Percentiles rank a stretch among this genome's conserved stretches.
Conservation (phyloP, 1,140 invertebrate species). For the Heterodera schachtii region DNA sequence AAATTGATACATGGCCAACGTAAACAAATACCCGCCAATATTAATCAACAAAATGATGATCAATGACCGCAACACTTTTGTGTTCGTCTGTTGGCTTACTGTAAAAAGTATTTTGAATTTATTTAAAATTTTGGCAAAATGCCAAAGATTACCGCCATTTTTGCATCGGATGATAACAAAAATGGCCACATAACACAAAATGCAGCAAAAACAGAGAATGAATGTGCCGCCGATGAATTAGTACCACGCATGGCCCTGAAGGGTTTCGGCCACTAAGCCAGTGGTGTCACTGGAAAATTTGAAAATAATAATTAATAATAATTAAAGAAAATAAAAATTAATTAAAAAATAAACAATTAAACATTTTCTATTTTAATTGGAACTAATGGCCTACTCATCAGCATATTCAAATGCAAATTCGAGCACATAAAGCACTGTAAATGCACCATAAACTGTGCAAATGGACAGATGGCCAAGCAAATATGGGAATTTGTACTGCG, state of each 20-base stretch:
- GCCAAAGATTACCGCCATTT: too few species aligned
- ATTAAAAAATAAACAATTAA: too few species aligned
- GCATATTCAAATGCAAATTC: conserved; percentile 7
- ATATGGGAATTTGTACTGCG: not conserved
- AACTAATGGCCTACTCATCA: not conserved
- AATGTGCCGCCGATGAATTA: not conserved
- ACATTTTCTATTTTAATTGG: not conserved
- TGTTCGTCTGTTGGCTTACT: too few species aligned
- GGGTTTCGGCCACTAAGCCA: conserved; percentile 5
- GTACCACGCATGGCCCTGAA: not conserved
- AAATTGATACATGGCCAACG: too few species aligned
- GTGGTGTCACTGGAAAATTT: not conserved
- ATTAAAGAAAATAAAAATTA: too few species aligned
- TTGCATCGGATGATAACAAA: too few species aligned
- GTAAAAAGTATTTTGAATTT: too few species aligned
- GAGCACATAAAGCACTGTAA: not conserved
- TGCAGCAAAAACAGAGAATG: not conserved
- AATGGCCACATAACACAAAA: not conserved
- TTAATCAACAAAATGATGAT: conserved; percentile 6
- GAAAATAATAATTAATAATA: not conserved
- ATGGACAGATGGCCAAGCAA: too few species aligned
- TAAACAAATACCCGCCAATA: conserved; percentile 11
- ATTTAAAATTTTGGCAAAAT: too few species aligned
- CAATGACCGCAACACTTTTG: too few species aligned
- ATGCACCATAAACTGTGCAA: too few species aligned